A percentile compares a stretch with the other conserved stretches of the same genome.
These are phyloP conservation scores for Notarius quadriscutis DNA, from an alignment of 2,113 vertebrate genomes.

Conservation along the genomic window DNA sequence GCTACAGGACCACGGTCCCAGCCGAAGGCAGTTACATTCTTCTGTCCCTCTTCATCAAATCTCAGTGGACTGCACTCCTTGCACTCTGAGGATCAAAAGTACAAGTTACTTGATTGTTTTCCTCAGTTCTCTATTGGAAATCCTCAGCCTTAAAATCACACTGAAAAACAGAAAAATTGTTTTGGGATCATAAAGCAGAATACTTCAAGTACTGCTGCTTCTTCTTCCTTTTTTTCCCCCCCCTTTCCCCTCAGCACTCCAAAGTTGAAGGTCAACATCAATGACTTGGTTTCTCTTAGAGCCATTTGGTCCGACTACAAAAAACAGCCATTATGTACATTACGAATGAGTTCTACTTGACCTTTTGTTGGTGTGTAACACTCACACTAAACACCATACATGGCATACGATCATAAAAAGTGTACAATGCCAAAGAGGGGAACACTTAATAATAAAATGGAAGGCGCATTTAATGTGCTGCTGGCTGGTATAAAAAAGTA, in stretches of 20 bases:
- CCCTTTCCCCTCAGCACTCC: not conserved
- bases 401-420: constrained; percentile 55
- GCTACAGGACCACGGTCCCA: not conserved
- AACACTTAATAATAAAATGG: constrained; percentile 26
- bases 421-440: constrained; percentile 32
- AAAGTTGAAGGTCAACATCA: constrained; percentile 7
- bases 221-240: not conserved
- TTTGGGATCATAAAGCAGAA: not conserved
- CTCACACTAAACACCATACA: constrained; percentile 61
- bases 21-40: not conserved
- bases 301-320: constrained; percentile 69
- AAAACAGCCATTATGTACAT: constrained; percentile 50
- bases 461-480: constrained; percentile 15
- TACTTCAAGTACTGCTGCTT: not conserved
- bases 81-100: not conserved
- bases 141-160: not conserved
- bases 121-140: not conserved
- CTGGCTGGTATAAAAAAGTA: constrained; percentile 21
- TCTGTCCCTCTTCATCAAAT: not conserved
- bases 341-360: constrained; percentile 47
- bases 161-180: not conserved
- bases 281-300: constrained; percentile 44
- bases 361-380: constrained; percentile 28
- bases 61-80: not conserved
- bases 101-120: not conserved